Evolutionary conservation across 2,888 invertebrate genomes (phyloP).

Genomic region (Plemyria rubiginata): DNA sequence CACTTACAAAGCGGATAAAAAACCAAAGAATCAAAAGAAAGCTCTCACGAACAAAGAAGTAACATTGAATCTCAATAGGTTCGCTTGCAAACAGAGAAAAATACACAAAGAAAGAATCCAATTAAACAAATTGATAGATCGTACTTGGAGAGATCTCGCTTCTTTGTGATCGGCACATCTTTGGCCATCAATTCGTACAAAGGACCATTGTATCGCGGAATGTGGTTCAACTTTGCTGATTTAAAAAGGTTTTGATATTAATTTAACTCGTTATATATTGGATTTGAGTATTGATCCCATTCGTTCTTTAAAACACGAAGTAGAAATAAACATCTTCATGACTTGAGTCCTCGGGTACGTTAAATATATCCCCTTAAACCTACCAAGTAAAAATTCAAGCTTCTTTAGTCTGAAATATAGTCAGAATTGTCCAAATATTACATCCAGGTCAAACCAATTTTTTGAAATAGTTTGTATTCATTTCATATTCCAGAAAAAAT

Average conservation of each 20-base stretch:
- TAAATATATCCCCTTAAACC: no score
- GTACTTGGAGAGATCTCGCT: constrained; percentile 60
- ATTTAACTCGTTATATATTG: not conserved
- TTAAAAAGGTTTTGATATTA: not conserved
- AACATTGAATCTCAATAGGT: constrained; percentile 72
- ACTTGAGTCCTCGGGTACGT: no score
- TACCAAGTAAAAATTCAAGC: no score
- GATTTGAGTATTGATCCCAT: not conserved
- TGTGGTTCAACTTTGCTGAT: constrained; percentile 40
- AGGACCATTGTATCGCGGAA: constrained; percentile 61
- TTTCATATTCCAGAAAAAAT: no score
- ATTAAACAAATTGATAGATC: constrained; percentile 82
- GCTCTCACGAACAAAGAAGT: constrained; percentile 58
- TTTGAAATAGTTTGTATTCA: no score
- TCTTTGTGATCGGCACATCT: constrained; percentile 72
- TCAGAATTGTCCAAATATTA: no score
- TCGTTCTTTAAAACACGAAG: no score
- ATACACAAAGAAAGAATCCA: constrained; percentile 76
- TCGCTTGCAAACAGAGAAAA: constrained; percentile 68
- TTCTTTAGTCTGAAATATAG: no score
- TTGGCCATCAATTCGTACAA: constrained; percentile 67
- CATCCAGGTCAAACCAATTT: no score
- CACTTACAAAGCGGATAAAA: constrained; percentile 36
- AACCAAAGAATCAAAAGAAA: constrained; percentile 39
- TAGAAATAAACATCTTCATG: no score